Evolutionary conservation across 1,140 invertebrate genomes (phyloP).

Genomic region (Tenebrio molitor): DNA sequence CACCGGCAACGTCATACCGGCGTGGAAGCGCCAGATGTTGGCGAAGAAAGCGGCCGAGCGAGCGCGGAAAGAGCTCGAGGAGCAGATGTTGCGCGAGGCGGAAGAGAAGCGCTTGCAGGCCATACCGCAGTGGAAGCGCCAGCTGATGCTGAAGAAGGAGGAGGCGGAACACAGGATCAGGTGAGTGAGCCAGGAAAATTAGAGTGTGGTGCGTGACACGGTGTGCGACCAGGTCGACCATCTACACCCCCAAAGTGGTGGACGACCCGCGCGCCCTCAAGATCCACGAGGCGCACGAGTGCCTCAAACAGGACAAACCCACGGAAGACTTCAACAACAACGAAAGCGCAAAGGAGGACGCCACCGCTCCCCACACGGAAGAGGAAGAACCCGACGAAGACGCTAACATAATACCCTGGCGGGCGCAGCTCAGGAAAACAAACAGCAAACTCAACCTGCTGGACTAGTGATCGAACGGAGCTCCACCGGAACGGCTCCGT

Average conservation of each 20-base stretch:
- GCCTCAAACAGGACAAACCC: constrained; percentile 62
- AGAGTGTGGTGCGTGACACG: neutral
- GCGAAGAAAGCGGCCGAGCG: constrained; percentile 93
- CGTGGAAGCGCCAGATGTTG: constrained; percentile 95
- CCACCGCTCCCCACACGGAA: constrained; percentile 51
- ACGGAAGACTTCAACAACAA: constrained; percentile 59
- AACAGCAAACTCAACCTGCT: constrained; percentile 86
- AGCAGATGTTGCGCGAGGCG: constrained; percentile 84
- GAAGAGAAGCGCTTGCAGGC: constrained; percentile 87
- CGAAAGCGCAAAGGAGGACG: constrained; percentile 65
- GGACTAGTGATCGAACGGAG: constrained; percentile 67
- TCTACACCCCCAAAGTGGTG: constrained; percentile 77
- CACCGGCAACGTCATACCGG: constrained; percentile 90
- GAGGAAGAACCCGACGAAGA: constrained; percentile 70
- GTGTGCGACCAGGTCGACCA: constrained; percentile 68
- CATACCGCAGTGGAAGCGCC: constrained; percentile 94
- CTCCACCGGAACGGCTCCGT: constrained; percentile 2
- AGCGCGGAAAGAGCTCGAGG: constrained; percentile 90
- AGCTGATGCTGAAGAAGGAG: constrained; percentile 86
- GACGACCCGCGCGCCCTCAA: constrained; percentile 69
- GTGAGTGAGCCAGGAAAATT: constrained; percentile 66
- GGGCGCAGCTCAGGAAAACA: constrained; percentile 88
- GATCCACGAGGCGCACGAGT: constrained; percentile 56
- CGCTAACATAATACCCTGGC: constrained; percentile 86
- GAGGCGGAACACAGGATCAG: constrained; percentile 80